phyloP scores from a whole-genome alignment of 2,888 invertebrate species.

The Glyphotaelius pellucidus region DNA sequence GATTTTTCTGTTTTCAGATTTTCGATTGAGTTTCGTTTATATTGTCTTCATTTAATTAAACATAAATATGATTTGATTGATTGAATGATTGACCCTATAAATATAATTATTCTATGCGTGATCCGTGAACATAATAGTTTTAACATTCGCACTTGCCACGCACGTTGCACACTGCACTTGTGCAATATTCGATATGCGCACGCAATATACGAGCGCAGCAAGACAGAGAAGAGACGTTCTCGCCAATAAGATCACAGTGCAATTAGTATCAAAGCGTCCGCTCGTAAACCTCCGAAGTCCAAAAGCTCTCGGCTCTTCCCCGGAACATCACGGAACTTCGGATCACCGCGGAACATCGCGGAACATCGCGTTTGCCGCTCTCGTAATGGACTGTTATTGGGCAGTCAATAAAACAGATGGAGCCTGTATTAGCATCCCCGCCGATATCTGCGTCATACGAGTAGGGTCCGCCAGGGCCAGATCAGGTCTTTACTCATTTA shows the following conservation, averaged over 20 bases:
- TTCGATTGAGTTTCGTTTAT: too few relatives aligned
- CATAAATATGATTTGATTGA: too few relatives aligned
- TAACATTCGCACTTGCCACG: not conserved
- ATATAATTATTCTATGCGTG: not conserved
- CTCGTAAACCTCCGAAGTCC: conserved; percentile 46
- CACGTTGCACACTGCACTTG: not conserved
- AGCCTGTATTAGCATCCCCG: conserved; percentile 57
- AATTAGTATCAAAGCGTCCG: conserved; percentile 60
- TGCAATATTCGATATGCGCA: not conserved
- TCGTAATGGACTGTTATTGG: conserved; percentile 44
- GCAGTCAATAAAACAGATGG: conserved; percentile 57
- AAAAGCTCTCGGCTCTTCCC: not conserved
- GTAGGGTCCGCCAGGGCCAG: not conserved
- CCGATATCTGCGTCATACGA: conserved; percentile 22
- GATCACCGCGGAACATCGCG: not conserved
- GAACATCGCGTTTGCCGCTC: conserved; percentile 20
- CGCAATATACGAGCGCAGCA: conserved; percentile 33
- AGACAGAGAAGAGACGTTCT: conserved; percentile 25
- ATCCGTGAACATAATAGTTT: not conserved
- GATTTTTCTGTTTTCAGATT: too few relatives aligned
- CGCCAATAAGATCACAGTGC: conserved; percentile 54
- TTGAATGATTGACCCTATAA: too few relatives aligned
- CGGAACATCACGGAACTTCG: not conserved
- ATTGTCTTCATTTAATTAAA: too few relatives aligned
- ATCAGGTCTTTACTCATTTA: not conserved